Evolutionary conservation across 2,888 invertebrate genomes (phyloP), one percentile per base, ranked within the genome.

Genomic region (Rhagium mordax): DNA sequence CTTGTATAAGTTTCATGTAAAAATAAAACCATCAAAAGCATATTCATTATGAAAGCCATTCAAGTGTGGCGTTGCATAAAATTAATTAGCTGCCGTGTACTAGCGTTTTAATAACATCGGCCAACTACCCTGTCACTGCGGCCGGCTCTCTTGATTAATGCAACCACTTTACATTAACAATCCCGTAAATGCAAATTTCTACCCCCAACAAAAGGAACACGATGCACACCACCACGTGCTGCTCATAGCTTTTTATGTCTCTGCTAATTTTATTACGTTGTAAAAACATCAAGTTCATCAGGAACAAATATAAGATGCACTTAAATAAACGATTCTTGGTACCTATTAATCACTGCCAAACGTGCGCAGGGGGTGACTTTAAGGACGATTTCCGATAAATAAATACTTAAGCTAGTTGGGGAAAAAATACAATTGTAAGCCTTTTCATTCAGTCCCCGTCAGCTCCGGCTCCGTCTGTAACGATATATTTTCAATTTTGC

Each of bases 1-100:
- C 82, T 79, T 80, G 79, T 79, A 78, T 81, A 75, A 79, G 79
- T 80, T 81, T 77, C 79, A 76, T 57, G 81, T 78, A 79, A 80
- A 82, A 83, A 81, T 79, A 81, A 79, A 84, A 83, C 84, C 82
- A 83, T 83, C 83, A 82, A 83, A 82, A 82, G 85, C 83, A 84
- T 85, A 85, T 87, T 87, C 87, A 87, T 87, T 87, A 87, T 83
- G 85, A 85, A 84, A 85, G 85, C 86, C 84, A 85, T 87, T 87
- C 86, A 86, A 86, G 87, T 87, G 87, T 87, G 86, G 85, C 85
- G 86, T 87, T 87, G 88, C 87, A 87, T 87, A 87, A 87, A 87
- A 88, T 87, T 87, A 88, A 88, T 88, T 88, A 87, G 87, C 86
- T 83, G 84, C 84, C 85, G 83, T 84, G 84, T 85, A 85, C 85